Evolutionary conservation across 1,140 invertebrate species (phyloP), one percentile per base, ranked within the genome.

Genomic region (Oryzaephilus surinamensis): DNA sequence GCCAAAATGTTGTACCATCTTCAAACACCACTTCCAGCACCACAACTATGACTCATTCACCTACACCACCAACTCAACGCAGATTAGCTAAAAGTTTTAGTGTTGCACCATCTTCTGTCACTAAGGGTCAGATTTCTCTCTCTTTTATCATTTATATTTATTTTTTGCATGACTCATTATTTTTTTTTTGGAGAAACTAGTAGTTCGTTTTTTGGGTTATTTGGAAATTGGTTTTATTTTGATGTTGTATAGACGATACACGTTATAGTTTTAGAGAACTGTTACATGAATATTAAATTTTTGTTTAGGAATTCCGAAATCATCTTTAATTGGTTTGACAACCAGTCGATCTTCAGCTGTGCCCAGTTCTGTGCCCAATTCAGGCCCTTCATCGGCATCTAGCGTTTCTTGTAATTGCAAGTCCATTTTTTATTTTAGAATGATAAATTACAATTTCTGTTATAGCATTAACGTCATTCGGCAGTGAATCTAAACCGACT

Each of bases 61-160:
- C 70, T 41, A 86, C 84, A 46, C 83, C 84, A 43, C 82, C 84
- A 38, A 74, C 84, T 35, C 81, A 85, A 62, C 73, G 84, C 48
- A 73, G 84, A 52, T 74, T 88, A 55, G 84, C 85, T 46, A 89
- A 90, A 72, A 88, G 83, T 69, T 88, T 89, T 73, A 87, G 83
- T 66, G 82, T 86, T 51, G 73, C 79, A 51, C 74, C 78, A 50
- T 78, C 77, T 52, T 68, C 76, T 47, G 70, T 45, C 41, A 46
- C 46, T 40, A 63, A 61, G 57, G 60, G 57, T 57, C 43, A 52
- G 40, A 38, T 34, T 52, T 6, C 6, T 17, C 16, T 11, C 13
- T 15, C n/a, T 18, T 15, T 31, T 31, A 6, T 34, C 16, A 20
- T 23, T 20, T 34, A n/a, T 34, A 18, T 32, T 32, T 18, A 19